These are phyloP conservation scores for Excalfactoria chinensis DNA, from an alignment of 2,113 vertebrate species.

Conservation along the genomic window DNA sequence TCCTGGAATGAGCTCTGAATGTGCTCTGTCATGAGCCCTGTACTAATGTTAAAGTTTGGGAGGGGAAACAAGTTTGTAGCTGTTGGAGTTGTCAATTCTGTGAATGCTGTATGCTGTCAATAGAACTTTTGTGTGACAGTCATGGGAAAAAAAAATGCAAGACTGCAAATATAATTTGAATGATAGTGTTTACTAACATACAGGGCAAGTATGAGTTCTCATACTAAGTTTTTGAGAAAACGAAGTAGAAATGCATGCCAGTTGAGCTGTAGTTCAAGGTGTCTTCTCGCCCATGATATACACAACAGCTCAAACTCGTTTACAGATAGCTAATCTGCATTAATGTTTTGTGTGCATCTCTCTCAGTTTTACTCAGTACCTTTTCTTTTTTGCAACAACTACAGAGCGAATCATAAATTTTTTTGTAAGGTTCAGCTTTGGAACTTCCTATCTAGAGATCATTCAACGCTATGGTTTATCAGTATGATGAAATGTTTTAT, in stretches of 20 bases:
- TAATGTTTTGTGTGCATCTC: background rate
- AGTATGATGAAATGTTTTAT: background rate
- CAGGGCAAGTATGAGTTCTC: background rate
- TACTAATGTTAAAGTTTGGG: background rate
- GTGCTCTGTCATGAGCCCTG: background rate
- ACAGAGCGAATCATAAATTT: background rate
- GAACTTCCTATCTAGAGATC: background rate
- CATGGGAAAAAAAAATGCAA: too few relatives aligned
- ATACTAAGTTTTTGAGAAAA: background rate
- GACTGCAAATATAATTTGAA: background rate
- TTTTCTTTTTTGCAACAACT: background rate
- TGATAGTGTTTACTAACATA: too few relatives aligned
- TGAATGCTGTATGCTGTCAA: background rate
- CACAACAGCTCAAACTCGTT: background rate
- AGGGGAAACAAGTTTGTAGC: rapidly evolving
- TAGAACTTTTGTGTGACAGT: too few relatives aligned
- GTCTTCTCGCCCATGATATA: background rate
- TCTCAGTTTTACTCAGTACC: background rate
- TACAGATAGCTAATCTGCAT: background rate
- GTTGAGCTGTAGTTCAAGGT: background rate
- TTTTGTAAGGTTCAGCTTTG: too few relatives aligned
- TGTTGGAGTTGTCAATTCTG: background rate
- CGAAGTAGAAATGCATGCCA: rapidly evolving
- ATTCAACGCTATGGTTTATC: background rate
- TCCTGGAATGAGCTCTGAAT: too few relatives aligned